Evolutionary conservation across 2,888 invertebrate species (phyloP).

Genomic region (Operophtera brumata): DNA sequence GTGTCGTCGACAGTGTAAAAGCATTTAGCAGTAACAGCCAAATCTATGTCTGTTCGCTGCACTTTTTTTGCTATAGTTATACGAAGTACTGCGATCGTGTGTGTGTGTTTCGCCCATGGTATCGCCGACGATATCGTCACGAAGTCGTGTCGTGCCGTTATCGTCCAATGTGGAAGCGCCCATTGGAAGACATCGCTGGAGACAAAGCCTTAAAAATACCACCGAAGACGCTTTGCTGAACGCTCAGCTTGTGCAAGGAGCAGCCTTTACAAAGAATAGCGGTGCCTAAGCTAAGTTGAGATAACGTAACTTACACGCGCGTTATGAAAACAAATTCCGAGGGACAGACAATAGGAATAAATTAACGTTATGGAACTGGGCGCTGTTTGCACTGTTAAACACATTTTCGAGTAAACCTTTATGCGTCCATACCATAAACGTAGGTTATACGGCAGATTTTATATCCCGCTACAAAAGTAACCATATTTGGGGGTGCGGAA

Average conservation of each 20-base stretch:
- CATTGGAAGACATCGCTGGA: neutral
- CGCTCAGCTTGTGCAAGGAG: neutral
- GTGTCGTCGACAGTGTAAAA: too few relatives aligned
- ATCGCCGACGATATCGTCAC: too few relatives aligned
- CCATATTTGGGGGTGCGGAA: neutral
- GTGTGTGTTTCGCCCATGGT: too few relatives aligned
- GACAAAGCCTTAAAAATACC: neutral
- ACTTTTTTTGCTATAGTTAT: too few relatives aligned
- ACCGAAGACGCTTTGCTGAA: neutral
- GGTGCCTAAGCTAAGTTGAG: slow-evolving; percentile 29
- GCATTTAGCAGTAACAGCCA: too few relatives aligned
- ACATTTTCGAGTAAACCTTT: slow-evolving; percentile 15
- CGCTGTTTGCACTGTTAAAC: slow-evolving; percentile 34
- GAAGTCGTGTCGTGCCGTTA: too few relatives aligned
- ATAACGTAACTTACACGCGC: slow-evolving; percentile 40
- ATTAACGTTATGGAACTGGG: slow-evolving; percentile 39
- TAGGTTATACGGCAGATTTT: slow-evolving; percentile 5
- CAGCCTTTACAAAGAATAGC: slow-evolving; percentile 19
- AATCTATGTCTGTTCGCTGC: too few relatives aligned
- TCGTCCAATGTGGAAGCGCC: too few relatives aligned
- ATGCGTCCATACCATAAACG: slow-evolving; percentile 12
- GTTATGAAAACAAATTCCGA: slow-evolving; percentile 41
- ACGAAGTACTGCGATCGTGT: too few relatives aligned
- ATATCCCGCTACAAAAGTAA: slow-evolving; percentile 3
- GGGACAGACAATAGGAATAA: slow-evolving; percentile 46